These are phyloP conservation scores for Drosophila virilis DNA, from an alignment of 1,140 invertebrate species.

Conservation along the genomic window DNA sequence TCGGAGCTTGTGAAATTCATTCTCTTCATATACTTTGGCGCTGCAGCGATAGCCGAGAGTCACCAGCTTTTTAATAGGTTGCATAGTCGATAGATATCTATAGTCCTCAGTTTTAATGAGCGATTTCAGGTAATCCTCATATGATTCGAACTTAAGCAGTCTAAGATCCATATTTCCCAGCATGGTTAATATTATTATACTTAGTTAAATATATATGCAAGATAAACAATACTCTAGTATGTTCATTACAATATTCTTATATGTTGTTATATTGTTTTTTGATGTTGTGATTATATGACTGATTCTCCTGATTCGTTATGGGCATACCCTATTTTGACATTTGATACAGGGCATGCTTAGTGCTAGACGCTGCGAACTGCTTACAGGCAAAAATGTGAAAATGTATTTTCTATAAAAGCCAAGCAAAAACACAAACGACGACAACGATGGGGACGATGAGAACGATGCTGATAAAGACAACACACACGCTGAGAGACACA, in stretches of 20 bases:
- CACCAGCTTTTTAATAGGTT: neutral
- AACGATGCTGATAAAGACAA: slow-evolving; percentile 76
- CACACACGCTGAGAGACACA: slow-evolving; percentile 50
- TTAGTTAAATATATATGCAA: neutral
- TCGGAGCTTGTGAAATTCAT: slow-evolving; percentile 6
- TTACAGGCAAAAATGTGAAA: slow-evolving; percentile 59
- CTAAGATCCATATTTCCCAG: neutral
- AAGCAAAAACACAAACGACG: slow-evolving; percentile 53
- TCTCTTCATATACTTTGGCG: slow-evolving; percentile 14
- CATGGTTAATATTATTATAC: neutral
- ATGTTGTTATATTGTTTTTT: neutral
- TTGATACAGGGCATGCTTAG: slow-evolving; percentile 4
- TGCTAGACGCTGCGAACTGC: slow-evolving; percentile 38
- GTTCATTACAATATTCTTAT: neutral
- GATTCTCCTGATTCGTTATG: neutral
- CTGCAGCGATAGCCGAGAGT: slow-evolving; percentile 28
- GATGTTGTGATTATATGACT: neutral
- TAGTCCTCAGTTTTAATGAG: slow-evolving; percentile 13
- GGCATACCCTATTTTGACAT: neutral
- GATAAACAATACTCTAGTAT: neutral
- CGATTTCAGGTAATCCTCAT: slow-evolving; percentile 18
- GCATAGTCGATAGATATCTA: neutral
- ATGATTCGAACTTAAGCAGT: neutral
- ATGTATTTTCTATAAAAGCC: slow-evolving; percentile 77
- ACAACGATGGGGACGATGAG: slow-evolving; percentile 48